phyloP scores from a whole-genome alignment of 2,113 vertebrate genomes.

The Chamaetylas fuelleborni region DNA sequence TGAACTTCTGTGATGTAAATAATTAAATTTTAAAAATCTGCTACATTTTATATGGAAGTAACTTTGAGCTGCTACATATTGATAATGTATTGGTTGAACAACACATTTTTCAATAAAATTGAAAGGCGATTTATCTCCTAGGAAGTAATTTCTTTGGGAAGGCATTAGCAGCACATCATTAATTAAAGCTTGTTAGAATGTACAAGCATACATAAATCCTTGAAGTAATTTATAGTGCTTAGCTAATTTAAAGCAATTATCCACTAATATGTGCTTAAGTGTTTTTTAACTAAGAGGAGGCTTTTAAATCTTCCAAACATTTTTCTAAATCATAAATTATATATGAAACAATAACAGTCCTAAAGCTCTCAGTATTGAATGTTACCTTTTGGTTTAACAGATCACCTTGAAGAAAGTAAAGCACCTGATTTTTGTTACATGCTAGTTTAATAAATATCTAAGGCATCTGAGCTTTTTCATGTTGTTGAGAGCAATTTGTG shows the following conservation, averaged over 20 bases:
- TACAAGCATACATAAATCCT: slow-evolving; percentile 79
- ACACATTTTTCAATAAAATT: slow-evolving; percentile 71
- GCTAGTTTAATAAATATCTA: not conserved
- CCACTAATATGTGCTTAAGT: slow-evolving; percentile 79
- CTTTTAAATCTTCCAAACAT: slow-evolving; percentile 74
- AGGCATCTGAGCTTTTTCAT: not conserved
- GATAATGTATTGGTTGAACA: slow-evolving; percentile 70
- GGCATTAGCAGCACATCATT: slow-evolving; percentile 78
- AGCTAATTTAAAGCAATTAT: slow-evolving; percentile 83
- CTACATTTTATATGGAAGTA: not conserved
- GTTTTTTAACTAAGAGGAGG: slow-evolving; percentile 77
- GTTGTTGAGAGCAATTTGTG: not conserved
- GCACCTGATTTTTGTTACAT: not conserved
- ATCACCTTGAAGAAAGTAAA: not conserved
- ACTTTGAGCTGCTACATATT: slow-evolving; percentile 43
- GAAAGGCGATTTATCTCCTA: slow-evolving; percentile 73
- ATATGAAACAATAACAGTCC: slow-evolving; percentile 47
- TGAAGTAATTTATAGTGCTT: slow-evolving; percentile 79
- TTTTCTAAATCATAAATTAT: slow-evolving; percentile 74
- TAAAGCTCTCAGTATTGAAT: slow-evolving; percentile 29
- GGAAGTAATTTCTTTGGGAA: slow-evolving; percentile 80
- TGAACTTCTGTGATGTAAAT: not conserved
- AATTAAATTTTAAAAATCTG: not conserved
- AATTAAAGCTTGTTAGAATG: slow-evolving; percentile 82
- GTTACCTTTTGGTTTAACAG: not conserved